phyloP scores from a whole-genome alignment of 2,888 invertebrate species.

The Harpalus rubripes region DNA sequence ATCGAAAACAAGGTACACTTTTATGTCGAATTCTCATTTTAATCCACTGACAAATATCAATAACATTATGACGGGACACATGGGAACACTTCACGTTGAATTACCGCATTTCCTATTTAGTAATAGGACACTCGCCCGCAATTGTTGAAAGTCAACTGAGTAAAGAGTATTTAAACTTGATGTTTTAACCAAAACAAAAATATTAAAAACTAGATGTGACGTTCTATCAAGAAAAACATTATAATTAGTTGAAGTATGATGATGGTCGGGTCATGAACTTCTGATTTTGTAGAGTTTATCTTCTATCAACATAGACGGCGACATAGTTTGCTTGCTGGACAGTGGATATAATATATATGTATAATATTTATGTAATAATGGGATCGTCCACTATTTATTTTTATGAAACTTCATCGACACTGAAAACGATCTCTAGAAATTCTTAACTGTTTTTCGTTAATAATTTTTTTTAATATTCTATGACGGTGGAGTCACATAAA shows the following conservation, averaged over 20 bases:
- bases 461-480: too few species aligned
- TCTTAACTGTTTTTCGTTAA: too few species aligned
- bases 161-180: slow-evolving; percentile 34
- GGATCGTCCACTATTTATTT: too few species aligned
- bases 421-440: too few species aligned
- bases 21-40: slow-evolving; percentile 64
- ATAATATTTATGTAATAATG: too few species aligned
- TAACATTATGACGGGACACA: neutral
- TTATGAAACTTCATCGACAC: too few species aligned
- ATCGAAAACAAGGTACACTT: slow-evolving; percentile 65
- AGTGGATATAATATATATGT: neutral
- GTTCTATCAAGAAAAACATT: slow-evolving; percentile 49
- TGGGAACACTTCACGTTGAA: slow-evolving; percentile 1
- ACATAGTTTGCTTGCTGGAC: neutral
- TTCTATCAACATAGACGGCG: neutral
- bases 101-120: neutral
- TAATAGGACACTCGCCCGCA: slow-evolving; percentile 1
- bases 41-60: neutral
- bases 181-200: slow-evolving; percentile 52
- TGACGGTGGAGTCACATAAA: too few species aligned
- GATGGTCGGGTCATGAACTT: slow-evolving; percentile 43
- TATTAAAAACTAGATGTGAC: slow-evolving; percentile 48
- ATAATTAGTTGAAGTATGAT: slow-evolving; percentile 55
- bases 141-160: slow-evolving; percentile 38
- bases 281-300: slow-evolving; percentile 43